Evolutionary conservation across 2,888 invertebrate species (phyloP).

Genomic region (Caenorhabditis sulstoni): DNA sequence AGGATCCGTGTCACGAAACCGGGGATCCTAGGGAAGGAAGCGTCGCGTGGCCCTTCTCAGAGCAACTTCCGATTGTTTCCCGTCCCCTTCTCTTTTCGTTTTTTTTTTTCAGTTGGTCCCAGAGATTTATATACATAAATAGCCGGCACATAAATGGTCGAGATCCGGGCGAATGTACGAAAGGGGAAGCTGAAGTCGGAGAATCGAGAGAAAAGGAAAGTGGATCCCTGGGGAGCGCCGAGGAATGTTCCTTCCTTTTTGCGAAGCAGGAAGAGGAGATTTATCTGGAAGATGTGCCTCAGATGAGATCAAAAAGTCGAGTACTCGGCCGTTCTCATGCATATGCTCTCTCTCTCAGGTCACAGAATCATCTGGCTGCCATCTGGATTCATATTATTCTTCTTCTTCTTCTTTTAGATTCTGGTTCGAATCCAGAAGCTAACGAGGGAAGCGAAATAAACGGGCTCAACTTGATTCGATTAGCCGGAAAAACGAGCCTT

Average conservation of each 20-base stretch:
- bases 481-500: conserved; percentile 15
- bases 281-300: conserved; percentile 9
- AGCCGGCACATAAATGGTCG: conserved; percentile 14
- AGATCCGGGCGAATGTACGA: background rate
- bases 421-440: background rate
- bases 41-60: conserved; percentile 39
- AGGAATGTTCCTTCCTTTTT: conserved; percentile 13
- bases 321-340: conserved; percentile 4
- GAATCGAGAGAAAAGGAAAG: conserved; percentile 8
- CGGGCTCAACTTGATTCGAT: no score
- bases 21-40: conserved; percentile 29
- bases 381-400: no score
- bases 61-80: conserved; percentile 50
- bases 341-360: conserved; percentile 7
- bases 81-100: conserved; percentile 11
- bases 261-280: conserved; percentile 10
- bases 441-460: background rate
- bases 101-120: conserved; percentile 11
- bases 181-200: background rate
- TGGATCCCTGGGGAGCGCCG: conserved; percentile 12
- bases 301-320: conserved; percentile 18
- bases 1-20: conserved; percentile 4
- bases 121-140: conserved; percentile 29
- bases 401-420: background rate
- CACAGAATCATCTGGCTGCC: conserved; percentile 48